A percentile compares a stretch with the other conserved stretches of the same genome.
phyloP scores from a whole-genome alignment of 2,888 invertebrate species.

The Lepidocyrtinus sp. region DNA sequence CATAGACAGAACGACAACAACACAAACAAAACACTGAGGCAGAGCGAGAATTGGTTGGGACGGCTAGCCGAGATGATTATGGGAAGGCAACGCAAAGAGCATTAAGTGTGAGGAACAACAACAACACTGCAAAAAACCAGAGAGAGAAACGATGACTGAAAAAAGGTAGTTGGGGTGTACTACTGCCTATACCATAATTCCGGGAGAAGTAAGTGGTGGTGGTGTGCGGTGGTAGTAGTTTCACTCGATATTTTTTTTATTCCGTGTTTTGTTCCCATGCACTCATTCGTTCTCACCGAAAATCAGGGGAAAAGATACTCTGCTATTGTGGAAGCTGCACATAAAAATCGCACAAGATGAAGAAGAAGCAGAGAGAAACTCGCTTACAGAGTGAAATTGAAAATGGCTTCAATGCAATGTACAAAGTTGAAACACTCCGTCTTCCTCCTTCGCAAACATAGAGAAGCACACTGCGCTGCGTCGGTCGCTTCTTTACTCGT shows the following conservation, averaged over 20 bases:
- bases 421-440: slow-evolving; percentile 14
- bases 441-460: neutral
- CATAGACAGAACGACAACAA: neutral
- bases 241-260: neutral
- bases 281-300: neutral
- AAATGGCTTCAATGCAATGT: slow-evolving; percentile 53
- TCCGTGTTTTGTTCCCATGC: slow-evolving; percentile 1
- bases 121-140: slow-evolving; percentile 24
- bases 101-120: slow-evolving; percentile 30
- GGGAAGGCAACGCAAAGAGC: slow-evolving; percentile 12
- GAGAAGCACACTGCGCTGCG: slow-evolving; percentile 64
- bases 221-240: neutral
- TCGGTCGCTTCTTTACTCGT: slow-evolving; percentile 64
- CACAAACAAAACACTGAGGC: slow-evolving; percentile 1
- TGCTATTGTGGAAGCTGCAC: neutral
- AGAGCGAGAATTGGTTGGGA: slow-evolving; percentile 46
- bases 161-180: neutral
- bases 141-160: slow-evolving; percentile 11
- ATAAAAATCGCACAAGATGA: slow-evolving; percentile 32
- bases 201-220: neutral
- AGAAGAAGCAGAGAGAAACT: slow-evolving; percentile 22
- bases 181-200: neutral
- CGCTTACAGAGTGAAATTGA: slow-evolving; percentile 39
- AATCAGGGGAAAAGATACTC: slow-evolving; percentile 4
- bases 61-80: slow-evolving; percentile 36